Evolutionary conservation across 2,113 vertebrate species (phyloP), one percentile per base, ranked within the genome.

Genomic region (Struthidea cinerea): DNA sequence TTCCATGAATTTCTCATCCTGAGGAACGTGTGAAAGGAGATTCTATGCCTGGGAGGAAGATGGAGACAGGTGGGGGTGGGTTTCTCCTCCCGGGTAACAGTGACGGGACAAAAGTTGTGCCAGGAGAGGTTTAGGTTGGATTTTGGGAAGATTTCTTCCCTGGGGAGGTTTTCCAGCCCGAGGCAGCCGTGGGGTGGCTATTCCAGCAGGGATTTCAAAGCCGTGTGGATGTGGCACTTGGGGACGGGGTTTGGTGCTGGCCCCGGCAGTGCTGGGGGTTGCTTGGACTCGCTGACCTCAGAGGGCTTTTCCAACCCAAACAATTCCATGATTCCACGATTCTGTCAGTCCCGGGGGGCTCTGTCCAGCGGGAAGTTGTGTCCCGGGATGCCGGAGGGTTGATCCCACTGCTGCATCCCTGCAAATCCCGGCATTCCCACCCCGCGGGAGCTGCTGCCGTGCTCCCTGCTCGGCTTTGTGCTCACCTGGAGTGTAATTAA

Each of bases 311-410:
- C 70, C 55, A 75, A 9, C 20, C 53, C n/a, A 13, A 49, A 41
- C 5, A 15, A 41, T 61, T 61, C 63, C 60, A 7, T 4, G 4
- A 16, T 63, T 53, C 68, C 27, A 1, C 3, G 13, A 24, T 46
- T 59, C 77, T n/a, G 0, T 41, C 76, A 3, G 0, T 7, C 39
- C 19, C 9, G 15, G 57, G 21, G 1, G 1, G 8, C 35, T 56
- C 46, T 27, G 10, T 10, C 23, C 1, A 0, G 28, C 5, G 32
- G 37, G 47, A 67, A 19, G 5, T 6, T 37, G 3, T 0, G 26
- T 32, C 18, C 26, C 3, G 1, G 32, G 5, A 8, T 11, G 46
- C 33, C 11, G 23, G 18, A 5, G 47, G 16, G 28, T 27, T 16
- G 56, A 49, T 77, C n/a, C 61, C 17, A 2, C 15, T 2, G 22